Base-by-base conservation (phyloP, 2,888 invertebrate species). In the Lottia scabra region DNA sequence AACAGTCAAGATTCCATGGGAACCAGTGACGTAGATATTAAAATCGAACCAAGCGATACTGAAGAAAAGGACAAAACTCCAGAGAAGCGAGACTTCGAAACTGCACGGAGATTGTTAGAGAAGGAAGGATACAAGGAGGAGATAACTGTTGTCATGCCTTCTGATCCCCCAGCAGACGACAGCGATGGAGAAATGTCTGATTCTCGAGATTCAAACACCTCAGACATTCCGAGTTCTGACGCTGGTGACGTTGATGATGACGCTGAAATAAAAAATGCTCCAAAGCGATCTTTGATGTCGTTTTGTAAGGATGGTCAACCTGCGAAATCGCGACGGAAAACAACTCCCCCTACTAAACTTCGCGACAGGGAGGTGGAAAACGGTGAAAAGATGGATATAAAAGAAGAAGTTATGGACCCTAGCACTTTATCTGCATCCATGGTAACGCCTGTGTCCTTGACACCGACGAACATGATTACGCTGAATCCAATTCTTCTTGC, bases 121-220 rank as follows among this genome's bases (percentile, higher is more conserved):
- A 80, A 81, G 63, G 82, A 84, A 65, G 80, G 83, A 8, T 80
- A 85, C 62, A 79, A 79, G 13, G 84, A 85, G 62, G 85, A 86
- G 74, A 80, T 87, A 10, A 85, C 84, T 2, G 84, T 87, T 2
- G 86, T 87, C 6, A 79, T 87, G 75, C 87, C 88, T 19, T 78
- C 81, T 62, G 85, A 83, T 19, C 79, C 81, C 3, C 78, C 76
- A 23, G 56, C 8, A 56, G 10, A 56, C 13, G 19, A 56, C 19
- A 10, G 19, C 23, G 19, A 56, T 3, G 23, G 56, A 23, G 23
- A 56, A 23, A 56, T 75, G 10, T 75, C 78, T 56, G 75, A 80
- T 44, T 76, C 76, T 56, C 70, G 75, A 48, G 77, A 79, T 79
- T 76, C 78, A 3, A 80, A 80, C 26, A 68, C 75, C 19, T 76